phyloP scores from a whole-genome alignment of 2,797 vertebrate genomes.

The Argentina silus region DNA sequence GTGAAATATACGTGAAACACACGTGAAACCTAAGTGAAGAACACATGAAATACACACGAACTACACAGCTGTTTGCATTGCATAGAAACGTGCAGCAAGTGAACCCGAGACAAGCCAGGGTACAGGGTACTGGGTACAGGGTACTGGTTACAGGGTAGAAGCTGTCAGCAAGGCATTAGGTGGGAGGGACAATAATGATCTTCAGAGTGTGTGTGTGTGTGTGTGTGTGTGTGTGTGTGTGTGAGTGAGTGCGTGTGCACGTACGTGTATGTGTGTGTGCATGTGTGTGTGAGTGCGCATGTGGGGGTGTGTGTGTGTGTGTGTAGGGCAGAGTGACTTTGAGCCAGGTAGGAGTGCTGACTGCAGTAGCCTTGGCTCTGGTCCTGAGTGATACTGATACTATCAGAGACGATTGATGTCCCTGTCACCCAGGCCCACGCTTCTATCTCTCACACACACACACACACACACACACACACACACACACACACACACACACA shows the following conservation, averaged over 20 bases:
- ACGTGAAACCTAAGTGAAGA: no score
- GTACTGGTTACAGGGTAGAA: no score
- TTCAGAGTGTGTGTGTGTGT: not conserved
- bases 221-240: not conserved
- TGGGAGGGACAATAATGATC: no score
- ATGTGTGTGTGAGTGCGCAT: not conserved
- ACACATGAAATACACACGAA: no score
- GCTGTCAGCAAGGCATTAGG: no score
- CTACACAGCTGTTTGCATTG: no score
- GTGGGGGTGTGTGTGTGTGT: constrained; percentile 9
- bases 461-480: fast-evolving
- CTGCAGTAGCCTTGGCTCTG: not conserved
- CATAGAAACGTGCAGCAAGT: no score
- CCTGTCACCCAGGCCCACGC: constrained; percentile 31
- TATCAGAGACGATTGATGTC: constrained; percentile 5
- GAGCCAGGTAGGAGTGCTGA: not conserved
- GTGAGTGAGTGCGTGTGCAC: not conserved
- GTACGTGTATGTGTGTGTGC: not conserved
- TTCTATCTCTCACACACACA: not conserved
- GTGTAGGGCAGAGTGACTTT: not conserved
- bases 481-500: constrained; percentile 13
- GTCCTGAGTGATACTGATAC: not conserved
- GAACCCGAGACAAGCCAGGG: no score
- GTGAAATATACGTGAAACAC: no score
- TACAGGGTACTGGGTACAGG: no score